Evolutionary conservation across 2,113 vertebrate genomes (phyloP).

Genomic region (Coreoperca whiteheadi): DNA sequence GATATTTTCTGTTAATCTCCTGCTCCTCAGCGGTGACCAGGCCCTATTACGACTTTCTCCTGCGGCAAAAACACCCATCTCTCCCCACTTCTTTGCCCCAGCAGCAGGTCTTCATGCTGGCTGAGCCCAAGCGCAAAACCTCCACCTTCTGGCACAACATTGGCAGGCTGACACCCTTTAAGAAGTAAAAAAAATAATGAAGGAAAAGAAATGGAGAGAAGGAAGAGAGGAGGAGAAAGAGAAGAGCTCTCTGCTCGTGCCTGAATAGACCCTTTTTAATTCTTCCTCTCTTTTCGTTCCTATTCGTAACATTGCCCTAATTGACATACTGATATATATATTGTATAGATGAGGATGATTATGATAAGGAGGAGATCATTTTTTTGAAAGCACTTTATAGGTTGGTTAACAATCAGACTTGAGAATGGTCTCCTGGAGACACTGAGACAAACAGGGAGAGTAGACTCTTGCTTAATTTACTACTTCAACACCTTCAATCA

Average conservation of each 20-base stretch:
- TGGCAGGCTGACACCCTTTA: slow-evolving; percentile 94
- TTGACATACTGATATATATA: slow-evolving; percentile 57
- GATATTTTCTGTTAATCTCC: neutral
- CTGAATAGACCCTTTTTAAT: slow-evolving; percentile 75
- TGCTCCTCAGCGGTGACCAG: slow-evolving; percentile 84
- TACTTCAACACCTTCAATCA: slow-evolving; percentile 57
- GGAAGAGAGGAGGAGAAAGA: slow-evolving; percentile 30
- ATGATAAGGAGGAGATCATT: slow-evolving; percentile 41
- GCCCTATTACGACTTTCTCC: slow-evolving; percentile 93
- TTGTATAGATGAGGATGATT: slow-evolving; percentile 77
- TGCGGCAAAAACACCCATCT: slow-evolving; percentile 92
- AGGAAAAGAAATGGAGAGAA: neutral
- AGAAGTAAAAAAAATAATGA: slow-evolving; percentile 82
- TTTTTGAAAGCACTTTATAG: slow-evolving; percentile 88
- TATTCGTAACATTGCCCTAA: slow-evolving; percentile 49
- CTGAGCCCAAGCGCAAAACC: slow-evolving; percentile 94
- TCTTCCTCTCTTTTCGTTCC: slow-evolving; percentile 55
- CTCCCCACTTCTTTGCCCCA: slow-evolving; percentile 88
- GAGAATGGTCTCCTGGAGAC: slow-evolving; percentile 74
- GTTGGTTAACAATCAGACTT: slow-evolving; percentile 80
- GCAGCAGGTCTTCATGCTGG: slow-evolving; percentile 94
- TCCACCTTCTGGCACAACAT: slow-evolving; percentile 99
- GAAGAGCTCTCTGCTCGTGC: slow-evolving; percentile 71
- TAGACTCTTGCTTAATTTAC: slow-evolving; percentile 59
- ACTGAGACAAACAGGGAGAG: slow-evolving; percentile 38